Percentiles rank a stretch among this genome's conserved stretches.
These are phyloP conservation scores for Propithecus coquereli DNA, from an alignment of 2,113 vertebrate species.

Conservation along the genomic window DNA sequence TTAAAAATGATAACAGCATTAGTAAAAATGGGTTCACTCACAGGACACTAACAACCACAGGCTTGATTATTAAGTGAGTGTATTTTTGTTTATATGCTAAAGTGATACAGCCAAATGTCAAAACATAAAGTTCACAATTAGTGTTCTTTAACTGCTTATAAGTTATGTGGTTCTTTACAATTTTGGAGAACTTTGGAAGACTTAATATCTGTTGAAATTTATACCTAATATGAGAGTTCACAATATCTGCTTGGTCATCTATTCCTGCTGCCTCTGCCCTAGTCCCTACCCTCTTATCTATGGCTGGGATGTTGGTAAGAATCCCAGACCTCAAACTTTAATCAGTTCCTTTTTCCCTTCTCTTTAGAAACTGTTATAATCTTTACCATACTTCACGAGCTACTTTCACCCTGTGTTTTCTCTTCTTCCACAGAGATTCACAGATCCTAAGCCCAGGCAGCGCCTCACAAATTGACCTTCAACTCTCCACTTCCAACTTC, in stretches of 20 bases:
- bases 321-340: background rate
- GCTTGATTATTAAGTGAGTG: background rate
- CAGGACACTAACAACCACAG: background rate
- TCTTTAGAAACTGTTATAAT: background rate
- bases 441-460: background rate
- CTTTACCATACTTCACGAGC: background rate
- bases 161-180: background rate
- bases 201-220: background rate
- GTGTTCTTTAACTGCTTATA: background rate
- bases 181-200: background rate
- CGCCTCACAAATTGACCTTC: no score
- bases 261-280: background rate
- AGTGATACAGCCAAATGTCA: background rate
- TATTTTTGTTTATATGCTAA: background rate
- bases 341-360: background rate
- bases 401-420: background rate
- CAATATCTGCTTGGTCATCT: background rate
- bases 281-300: background rate
- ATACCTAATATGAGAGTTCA: background rate
- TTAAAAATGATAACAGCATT: background rate
- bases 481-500: background rate
- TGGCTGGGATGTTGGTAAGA: background rate
- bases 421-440: background rate
- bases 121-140: background rate
- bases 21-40: background rate